Evolutionary conservation across 1,140 invertebrate genomes (phyloP).

Genomic region (Sycobia sp.): DNA sequence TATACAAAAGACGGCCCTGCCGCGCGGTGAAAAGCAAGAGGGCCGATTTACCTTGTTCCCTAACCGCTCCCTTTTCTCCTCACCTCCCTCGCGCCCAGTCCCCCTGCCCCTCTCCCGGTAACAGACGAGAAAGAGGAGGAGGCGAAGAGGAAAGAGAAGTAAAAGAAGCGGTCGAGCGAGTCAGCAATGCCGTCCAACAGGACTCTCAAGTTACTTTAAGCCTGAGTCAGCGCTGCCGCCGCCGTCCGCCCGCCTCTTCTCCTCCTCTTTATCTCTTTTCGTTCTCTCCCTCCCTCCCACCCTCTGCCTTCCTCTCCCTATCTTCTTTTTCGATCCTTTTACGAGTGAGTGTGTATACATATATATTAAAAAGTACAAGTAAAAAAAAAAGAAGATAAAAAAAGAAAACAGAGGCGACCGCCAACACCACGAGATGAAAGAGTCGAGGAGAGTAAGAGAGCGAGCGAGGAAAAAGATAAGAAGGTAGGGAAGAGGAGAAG

Average conservation of each 20-base stretch:
- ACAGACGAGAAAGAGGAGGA: slow-evolving; percentile 3
- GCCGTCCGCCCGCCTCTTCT: no score
- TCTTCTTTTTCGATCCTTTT: not conserved
- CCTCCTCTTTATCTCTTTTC: slow-evolving; percentile 3
- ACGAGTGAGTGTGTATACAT: no score
- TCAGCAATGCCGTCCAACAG: slow-evolving; percentile 23
- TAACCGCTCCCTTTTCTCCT: no score
- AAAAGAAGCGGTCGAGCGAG: slow-evolving; percentile 23
- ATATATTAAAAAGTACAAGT: no score
- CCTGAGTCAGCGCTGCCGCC: slow-evolving; percentile 15
- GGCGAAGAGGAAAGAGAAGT: slow-evolving; percentile 24
- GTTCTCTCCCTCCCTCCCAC: not conserved
- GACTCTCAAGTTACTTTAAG: slow-evolving; percentile 26
- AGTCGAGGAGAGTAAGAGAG: not conserved
- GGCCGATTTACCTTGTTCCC: slow-evolving; percentile 10
- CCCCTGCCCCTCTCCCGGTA: no score
- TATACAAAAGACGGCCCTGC: no score
- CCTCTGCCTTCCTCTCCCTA: not conserved
- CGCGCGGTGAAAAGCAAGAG: no score
- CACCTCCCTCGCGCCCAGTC: no score
- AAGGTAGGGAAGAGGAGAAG: not conserved
- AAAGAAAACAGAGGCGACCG: not conserved
- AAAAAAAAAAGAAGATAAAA: no score
- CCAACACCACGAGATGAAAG: slow-evolving; percentile 22
- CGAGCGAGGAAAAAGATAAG: not conserved